Evolutionary conservation across 2,113 vertebrate species (phyloP).

Genomic region (Pyrgilauda ruficollis): DNA sequence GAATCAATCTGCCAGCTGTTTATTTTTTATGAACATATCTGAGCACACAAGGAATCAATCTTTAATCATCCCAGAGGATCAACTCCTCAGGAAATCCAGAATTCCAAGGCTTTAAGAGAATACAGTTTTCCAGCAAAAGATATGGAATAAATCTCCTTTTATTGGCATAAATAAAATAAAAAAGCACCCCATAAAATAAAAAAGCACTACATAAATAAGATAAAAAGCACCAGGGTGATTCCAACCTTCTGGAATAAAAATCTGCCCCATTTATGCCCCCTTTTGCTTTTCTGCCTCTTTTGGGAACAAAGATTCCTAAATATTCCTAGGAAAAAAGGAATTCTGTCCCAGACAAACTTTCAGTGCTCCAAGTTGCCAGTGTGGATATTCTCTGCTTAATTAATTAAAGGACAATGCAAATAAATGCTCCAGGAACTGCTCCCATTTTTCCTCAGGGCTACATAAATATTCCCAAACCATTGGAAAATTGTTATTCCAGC

Average conservation of each 20-base stretch:
- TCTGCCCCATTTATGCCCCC: not conserved
- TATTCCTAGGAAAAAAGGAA: not conserved
- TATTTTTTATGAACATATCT: not conserved
- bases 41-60: not conserved
- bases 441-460: not conserved
- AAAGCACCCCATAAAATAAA: not conserved
- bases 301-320: not conserved
- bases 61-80: not conserved
- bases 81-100: not conserved
- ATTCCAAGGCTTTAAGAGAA: not conserved
- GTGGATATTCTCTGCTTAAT: not conserved
- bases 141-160: not conserved
- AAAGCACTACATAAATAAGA: not conserved
- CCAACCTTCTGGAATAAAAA: not conserved
- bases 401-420: not conserved
- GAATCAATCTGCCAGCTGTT: conserved; percentile 14
- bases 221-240: not conserved
- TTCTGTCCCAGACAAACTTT: not conserved
- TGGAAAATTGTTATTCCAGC: not conserved
- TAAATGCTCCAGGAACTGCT: not conserved
- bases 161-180: not conserved
- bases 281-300: not conserved
- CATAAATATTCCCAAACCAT: not conserved
- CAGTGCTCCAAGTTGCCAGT: not conserved
- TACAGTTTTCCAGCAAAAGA: not conserved